Percentiles rank a stretch among this genome's conserved stretches.
phyloP scores from a whole-genome alignment of 2,113 vertebrate species.

The Capricornis sumatraensis region DNA sequence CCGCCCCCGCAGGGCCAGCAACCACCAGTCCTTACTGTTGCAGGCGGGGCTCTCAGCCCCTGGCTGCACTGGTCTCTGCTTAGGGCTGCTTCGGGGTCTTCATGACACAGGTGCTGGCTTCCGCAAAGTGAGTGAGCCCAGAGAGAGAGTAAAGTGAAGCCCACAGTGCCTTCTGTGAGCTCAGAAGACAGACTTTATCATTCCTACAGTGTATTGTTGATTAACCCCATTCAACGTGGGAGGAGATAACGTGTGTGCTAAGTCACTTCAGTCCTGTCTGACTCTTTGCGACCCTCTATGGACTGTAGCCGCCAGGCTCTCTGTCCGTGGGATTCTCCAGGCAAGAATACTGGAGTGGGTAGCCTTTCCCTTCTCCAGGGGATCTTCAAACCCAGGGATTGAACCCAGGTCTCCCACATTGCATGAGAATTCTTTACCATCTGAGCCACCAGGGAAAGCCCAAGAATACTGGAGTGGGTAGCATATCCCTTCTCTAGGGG shows the following conservation, averaged over 20 bases:
- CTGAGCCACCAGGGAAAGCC: background rate
- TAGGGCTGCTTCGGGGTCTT: background rate
- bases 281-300: background rate
- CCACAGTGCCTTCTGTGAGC: background rate
- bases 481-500: background rate
- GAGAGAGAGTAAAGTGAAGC: background rate
- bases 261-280: background rate
- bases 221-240: accelerated
- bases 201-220: background rate
- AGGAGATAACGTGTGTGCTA: background rate
- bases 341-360: background rate
- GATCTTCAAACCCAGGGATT: background rate
- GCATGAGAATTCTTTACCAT: background rate
- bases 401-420: background rate
- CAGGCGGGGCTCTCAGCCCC: background rate
- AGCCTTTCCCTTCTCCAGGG: background rate
- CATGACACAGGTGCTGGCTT: background rate
- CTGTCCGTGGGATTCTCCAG: background rate
- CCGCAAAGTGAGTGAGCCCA: background rate
- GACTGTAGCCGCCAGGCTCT: background rate
- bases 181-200: too few relatives aligned
- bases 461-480: background rate
- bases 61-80: background rate
- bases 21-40: accelerated
- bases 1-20: accelerated